These are phyloP conservation scores for Halesus radiatus DNA, from an alignment of 1,140 invertebrate species.

Conservation along the genomic window DNA sequence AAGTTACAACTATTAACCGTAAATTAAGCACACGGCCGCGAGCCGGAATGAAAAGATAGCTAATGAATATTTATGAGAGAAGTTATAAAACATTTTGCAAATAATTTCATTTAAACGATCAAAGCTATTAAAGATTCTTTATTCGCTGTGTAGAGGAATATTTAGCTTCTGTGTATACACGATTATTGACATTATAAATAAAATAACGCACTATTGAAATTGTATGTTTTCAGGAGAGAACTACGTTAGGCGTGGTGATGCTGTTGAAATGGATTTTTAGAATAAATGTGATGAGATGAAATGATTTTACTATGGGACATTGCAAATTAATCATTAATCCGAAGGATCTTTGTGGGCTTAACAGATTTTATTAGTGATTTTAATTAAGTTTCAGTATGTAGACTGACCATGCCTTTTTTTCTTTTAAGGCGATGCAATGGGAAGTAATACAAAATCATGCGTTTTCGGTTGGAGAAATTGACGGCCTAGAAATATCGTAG, in stretches of 20 bases:
- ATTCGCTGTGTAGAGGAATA: background rate
- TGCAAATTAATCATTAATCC: too few relatives aligned
- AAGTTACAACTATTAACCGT: background rate
- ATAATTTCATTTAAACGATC: slow-evolving; percentile 20
- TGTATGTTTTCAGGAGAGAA: background rate
- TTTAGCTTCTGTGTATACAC: slow-evolving; percentile 22
- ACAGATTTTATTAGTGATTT: too few relatives aligned
- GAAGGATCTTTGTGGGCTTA: too few relatives aligned
- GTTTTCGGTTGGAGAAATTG: too few relatives aligned
- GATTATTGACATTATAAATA: background rate
- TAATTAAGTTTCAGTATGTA: too few relatives aligned
- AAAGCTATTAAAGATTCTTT: slow-evolving; percentile 20
- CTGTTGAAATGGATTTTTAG: too few relatives aligned
- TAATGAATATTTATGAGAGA: slow-evolving; percentile 24
- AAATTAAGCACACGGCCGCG: background rate
- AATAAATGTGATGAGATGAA: too few relatives aligned
- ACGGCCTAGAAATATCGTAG: too few relatives aligned
- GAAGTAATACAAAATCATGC: too few relatives aligned
- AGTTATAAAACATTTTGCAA: slow-evolving; percentile 16
- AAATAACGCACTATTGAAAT: background rate
- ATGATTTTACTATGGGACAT: too few relatives aligned
- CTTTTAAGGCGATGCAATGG: too few relatives aligned
- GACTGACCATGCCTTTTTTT: too few relatives aligned
- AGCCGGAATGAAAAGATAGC: background rate
- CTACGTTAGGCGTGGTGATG: background rate